phyloP scores from a whole-genome alignment of 2,113 vertebrate genomes.

The Parus major region DNA sequence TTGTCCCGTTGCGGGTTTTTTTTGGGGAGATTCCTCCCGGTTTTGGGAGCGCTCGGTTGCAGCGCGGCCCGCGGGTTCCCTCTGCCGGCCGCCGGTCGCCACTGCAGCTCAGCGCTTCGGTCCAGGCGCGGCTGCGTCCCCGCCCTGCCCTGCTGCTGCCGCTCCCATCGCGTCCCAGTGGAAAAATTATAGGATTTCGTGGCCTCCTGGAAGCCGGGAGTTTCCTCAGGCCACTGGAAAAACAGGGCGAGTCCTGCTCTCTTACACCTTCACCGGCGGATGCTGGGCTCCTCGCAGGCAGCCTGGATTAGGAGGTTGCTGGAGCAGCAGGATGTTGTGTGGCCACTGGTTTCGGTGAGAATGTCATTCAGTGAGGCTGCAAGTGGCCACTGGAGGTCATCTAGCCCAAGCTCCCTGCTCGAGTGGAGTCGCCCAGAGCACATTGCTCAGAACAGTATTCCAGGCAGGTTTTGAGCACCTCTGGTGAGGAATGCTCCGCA shows the following conservation, averaged over 20 bases:
- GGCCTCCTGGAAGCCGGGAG: background rate
- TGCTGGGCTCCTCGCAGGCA: background rate
- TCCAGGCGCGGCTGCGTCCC: background rate
- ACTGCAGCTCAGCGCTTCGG: background rate
- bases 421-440: too few relatives aligned
- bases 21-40: background rate
- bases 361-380: background rate
- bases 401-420: background rate
- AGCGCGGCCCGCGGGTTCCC: constrained; percentile 57
- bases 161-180: background rate
- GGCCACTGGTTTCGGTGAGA: background rate
- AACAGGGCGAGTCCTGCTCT: background rate
- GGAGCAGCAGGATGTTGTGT: background rate
- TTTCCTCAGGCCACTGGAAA: background rate
- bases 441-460: background rate
- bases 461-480: background rate
- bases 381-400: background rate
- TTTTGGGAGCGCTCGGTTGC: background rate
- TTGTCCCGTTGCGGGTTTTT: background rate
- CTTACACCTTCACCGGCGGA: fast-evolving
- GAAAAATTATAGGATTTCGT: background rate
- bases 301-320: background rate
- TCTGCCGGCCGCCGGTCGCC: constrained; percentile 47
- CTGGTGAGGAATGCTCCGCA: background rate
- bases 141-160: background rate